Evolutionary conservation across 1,140 invertebrate genomes (phyloP), one percentile per base, ranked within the genome.

Genomic region (Calephelis nemesis): DNA sequence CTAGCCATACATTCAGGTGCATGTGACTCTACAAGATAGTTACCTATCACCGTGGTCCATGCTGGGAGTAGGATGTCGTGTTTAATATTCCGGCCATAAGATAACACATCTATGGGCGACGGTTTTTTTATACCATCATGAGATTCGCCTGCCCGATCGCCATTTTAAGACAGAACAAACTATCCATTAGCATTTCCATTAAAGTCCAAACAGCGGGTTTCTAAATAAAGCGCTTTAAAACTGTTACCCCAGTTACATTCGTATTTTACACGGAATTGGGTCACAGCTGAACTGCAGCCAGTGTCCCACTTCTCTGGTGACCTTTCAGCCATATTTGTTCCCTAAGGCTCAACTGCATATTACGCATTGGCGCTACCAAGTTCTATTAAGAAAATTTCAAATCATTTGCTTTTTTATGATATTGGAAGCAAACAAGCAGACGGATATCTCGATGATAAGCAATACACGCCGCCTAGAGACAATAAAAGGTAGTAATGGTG

Each of bases 211-310:
- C 19, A 60, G 39, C 62, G 52, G 54, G n/a, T 5, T 19, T 48
- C 47, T 19, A 48, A 49, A 62, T 63, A 68, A 74, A 67, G 60
- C 60, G 68, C 68, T 71, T 69, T 67, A 60, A 72, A 69, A 65
- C 71, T 68, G 72, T 67, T 70, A 69, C 69, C 64, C 66, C 60
- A 69, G 69, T 69, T 70, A 66, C 65, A 47, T 47, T 65, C 58
- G 58, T 65, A 67, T 71, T 67, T 45, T 30, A 42, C 62, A 40
- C 50, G 62, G 67, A 76, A 78, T 72, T 74, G 49, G 76, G 76
- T 78, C 76, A 71, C 69, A 76, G 69, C 74, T 76, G 74, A 71
- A 65, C 69, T 74, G 74, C 74, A 73, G 69, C 12, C 67, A 13
- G 62, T 64, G 74, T 69, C 72, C 74, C 63, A 76, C 69, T 73